Conservation (phyloP, 2,888 invertebrate species). For the Caenorhabditis angaria region DNA sequence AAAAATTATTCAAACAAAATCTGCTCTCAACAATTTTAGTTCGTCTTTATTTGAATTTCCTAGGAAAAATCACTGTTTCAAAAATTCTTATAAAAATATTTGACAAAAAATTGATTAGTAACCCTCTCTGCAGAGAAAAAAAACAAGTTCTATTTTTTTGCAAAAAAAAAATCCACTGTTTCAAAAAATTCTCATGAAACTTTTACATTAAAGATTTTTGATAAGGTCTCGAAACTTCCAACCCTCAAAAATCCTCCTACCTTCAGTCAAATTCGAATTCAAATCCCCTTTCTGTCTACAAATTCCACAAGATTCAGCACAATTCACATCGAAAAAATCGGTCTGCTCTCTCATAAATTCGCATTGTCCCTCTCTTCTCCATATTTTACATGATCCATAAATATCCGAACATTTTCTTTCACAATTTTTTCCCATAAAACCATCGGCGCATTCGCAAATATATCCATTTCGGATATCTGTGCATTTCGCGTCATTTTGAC, state of each 20-base stretch:
- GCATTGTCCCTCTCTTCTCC: slow-evolving; percentile 61
- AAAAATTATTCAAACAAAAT: too few relatives aligned
- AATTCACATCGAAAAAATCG: slow-evolving; percentile 58
- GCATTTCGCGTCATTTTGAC: slow-evolving; percentile 50
- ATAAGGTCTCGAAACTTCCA: too few relatives aligned
- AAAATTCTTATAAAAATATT: neutral
- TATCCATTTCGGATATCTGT: slow-evolving; percentile 55
- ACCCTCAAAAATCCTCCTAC: too few relatives aligned
- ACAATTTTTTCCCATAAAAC: slow-evolving; percentile 60
- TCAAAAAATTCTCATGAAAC: too few relatives aligned
- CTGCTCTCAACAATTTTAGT: too few relatives aligned
- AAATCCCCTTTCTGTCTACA: too few relatives aligned
- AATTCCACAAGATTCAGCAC: slow-evolving; percentile 53
- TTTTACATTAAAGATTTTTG: too few relatives aligned
- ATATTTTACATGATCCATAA: slow-evolving; percentile 52
- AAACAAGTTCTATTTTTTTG: too few relatives aligned
- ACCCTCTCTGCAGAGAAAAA: slow-evolving; percentile 6
- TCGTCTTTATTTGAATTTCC: too few relatives aligned
- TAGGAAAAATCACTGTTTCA: neutral
- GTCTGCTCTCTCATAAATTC: slow-evolving; percentile 44
- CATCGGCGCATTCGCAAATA: slow-evolving; percentile 46
- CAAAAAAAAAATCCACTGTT: too few relatives aligned
- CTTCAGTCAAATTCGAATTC: neutral
- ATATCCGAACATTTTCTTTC: slow-evolving; percentile 58
- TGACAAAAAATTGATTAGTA: slow-evolving; percentile 24